phyloP scores from a whole-genome alignment of 2,113 vertebrate genomes.

The Saimiri boliviensis region DNA sequence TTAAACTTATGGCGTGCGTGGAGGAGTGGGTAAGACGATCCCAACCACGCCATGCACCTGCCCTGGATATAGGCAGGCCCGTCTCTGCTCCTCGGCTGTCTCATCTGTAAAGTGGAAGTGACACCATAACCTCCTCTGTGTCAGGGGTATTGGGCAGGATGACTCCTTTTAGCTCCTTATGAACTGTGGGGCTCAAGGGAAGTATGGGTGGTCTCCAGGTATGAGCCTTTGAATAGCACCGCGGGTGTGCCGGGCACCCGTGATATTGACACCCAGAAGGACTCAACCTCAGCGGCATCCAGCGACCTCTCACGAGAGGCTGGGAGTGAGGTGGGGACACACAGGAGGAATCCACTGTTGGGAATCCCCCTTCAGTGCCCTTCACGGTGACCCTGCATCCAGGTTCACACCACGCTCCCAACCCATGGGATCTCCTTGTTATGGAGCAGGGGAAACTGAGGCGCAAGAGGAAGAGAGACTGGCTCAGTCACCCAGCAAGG shows the following conservation, averaged over 20 bases:
- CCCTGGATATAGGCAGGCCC: neutral
- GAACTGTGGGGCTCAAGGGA: rapidly evolving
- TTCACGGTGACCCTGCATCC: rapidly evolving
- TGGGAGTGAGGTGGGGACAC: rapidly evolving
- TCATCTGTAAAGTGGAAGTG: neutral
- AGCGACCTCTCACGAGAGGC: rapidly evolving
- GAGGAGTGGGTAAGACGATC: neutral
- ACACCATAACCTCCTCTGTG: too few species aligned
- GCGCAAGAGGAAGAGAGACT: neutral
- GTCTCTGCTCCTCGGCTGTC: rapidly evolving
- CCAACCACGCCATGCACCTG: rapidly evolving
- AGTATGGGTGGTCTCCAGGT: neutral
- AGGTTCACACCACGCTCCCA: rapidly evolving
- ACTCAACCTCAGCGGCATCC: neutral
- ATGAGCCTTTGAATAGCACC: neutral
- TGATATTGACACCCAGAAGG: rapidly evolving
- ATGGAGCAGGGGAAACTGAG: neutral
- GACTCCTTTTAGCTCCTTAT: neutral
- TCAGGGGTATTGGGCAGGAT: neutral
- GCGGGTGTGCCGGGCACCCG: rapidly evolving
- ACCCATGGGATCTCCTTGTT: rapidly evolving
- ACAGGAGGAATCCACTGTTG: neutral
- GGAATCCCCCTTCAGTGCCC: too few species aligned
- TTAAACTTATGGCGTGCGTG: too few species aligned
- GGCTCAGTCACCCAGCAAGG: neutral